Percentiles rank a stretch among this genome's conserved stretches.
phyloP scores from a whole-genome alignment of 2,113 vertebrate species.

The Ammodytes marinus region DNA sequence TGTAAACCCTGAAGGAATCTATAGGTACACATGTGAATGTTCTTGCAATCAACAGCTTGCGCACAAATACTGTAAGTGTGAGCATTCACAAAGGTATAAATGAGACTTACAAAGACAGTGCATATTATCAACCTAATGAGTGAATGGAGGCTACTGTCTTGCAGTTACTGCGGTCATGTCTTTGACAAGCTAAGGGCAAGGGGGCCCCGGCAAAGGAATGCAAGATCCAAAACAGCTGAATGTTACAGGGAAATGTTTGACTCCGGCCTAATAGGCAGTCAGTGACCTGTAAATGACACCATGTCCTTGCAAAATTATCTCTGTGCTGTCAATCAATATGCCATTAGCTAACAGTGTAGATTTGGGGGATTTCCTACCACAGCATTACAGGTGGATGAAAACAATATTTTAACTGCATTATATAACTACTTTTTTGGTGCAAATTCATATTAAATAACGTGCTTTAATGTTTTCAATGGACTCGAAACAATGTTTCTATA shows the following conservation, averaged over 20 bases:
- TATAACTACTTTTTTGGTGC: not conserved
- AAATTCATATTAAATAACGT: not conserved
- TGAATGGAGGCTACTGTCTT: constrained; percentile 30
- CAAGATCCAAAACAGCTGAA: constrained; percentile 32
- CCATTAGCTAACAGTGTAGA: constrained; percentile 8
- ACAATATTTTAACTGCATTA: not conserved
- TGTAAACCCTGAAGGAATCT: constrained; percentile 18
- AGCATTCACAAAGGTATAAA: not conserved
- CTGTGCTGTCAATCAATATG: constrained; percentile 6
- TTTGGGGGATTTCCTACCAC: constrained; percentile 7
- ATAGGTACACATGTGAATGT: not conserved
- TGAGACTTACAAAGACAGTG: not conserved
- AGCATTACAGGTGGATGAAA: not conserved
- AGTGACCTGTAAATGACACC: constrained; percentile 25
- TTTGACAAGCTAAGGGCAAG: constrained; percentile 57
- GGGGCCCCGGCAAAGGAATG: constrained; percentile 36
- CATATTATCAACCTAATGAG: constrained; percentile 2
- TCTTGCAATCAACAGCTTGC: constrained; percentile 7
- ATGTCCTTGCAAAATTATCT: constrained; percentile 24
- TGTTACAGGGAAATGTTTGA: constrained; percentile 17
- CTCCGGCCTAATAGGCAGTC: constrained; percentile 7
- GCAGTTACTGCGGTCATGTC: constrained; percentile 54
- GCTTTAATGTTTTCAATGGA: not conserved
- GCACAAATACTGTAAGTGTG: not conserved
- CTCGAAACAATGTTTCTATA: not conserved